Evolutionary conservation across 1,140 invertebrate genomes (phyloP).

Genomic region (Mesaphorura yosii): DNA sequence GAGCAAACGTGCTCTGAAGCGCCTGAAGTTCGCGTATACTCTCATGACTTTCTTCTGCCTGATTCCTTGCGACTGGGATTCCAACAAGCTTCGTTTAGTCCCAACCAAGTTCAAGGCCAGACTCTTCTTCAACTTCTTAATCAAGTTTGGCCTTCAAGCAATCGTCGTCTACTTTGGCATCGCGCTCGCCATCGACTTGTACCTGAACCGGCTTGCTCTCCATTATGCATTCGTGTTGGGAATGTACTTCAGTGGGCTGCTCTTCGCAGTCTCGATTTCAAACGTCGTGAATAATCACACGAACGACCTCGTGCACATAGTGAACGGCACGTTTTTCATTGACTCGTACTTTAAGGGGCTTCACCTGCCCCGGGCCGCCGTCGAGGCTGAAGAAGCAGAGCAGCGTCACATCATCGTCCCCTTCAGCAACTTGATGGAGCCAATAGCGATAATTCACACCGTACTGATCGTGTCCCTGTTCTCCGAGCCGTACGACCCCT

Average conservation of each 20-base stretch:
- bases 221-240: too few species aligned
- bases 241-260: too few species aligned
- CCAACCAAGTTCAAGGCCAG: neutral
- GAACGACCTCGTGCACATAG: too few species aligned
- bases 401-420: neutral
- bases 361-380: too few species aligned
- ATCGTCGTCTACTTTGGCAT: neutral
- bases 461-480: neutral
- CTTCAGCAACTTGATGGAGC: neutral
- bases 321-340: too few species aligned
- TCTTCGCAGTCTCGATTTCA: too few species aligned
- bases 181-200: neutral
- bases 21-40: neutral
- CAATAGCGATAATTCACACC: neutral
- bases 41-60: neutral
- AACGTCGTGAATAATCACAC: too few species aligned
- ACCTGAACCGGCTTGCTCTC: too few species aligned
- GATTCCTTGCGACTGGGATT: neutral
- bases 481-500: neutral
- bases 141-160: neutral
- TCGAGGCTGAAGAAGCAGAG: too few species aligned
- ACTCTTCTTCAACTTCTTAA: neutral
- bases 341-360: too few species aligned
- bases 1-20: neutral
- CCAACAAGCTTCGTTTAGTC: neutral